Evolutionary conservation across 2,113 vertebrate species (phyloP).

Genomic region (Pandion haliaetus): DNA sequence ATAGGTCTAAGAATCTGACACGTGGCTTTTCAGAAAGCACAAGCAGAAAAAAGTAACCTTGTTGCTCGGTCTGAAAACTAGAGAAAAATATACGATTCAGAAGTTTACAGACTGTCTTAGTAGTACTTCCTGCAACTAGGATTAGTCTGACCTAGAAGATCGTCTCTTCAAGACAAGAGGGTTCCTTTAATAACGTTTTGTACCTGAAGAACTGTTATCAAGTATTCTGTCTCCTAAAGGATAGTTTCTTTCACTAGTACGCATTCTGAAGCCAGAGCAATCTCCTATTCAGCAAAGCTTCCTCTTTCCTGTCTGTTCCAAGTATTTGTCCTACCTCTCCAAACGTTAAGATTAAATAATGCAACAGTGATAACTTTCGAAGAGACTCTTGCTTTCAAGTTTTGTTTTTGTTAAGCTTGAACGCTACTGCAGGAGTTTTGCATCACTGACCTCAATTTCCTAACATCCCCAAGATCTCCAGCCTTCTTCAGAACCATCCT

Average conservation of each 20-base stretch:
- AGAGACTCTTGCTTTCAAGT: background rate
- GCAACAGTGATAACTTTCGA: background rate
- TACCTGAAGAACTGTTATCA: background rate
- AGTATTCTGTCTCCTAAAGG: background rate
- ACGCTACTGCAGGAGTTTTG: background rate
- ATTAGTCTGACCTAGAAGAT: background rate
- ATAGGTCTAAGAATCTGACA: background rate
- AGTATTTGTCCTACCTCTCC: background rate
- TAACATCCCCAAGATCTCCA: background rate
- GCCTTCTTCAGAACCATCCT: background rate
- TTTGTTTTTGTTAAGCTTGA: background rate
- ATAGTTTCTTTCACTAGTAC: background rate
- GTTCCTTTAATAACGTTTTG: background rate
- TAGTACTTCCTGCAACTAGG: background rate
- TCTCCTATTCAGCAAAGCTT: background rate
- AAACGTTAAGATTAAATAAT: background rate
- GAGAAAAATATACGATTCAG: background rate
- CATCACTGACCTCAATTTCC: background rate
- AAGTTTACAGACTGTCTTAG: background rate
- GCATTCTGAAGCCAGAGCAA: background rate
- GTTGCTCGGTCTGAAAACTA: background rate
- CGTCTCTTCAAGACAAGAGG: background rate
- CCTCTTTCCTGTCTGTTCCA: background rate
- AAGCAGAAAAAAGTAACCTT: background rate
- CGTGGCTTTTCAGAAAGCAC: background rate